Percentiles rank a stretch among this genome's conserved stretches.
Conservation (phyloP, 2,888 invertebrate species). For the Lissocephala sabroskyi region DNA sequence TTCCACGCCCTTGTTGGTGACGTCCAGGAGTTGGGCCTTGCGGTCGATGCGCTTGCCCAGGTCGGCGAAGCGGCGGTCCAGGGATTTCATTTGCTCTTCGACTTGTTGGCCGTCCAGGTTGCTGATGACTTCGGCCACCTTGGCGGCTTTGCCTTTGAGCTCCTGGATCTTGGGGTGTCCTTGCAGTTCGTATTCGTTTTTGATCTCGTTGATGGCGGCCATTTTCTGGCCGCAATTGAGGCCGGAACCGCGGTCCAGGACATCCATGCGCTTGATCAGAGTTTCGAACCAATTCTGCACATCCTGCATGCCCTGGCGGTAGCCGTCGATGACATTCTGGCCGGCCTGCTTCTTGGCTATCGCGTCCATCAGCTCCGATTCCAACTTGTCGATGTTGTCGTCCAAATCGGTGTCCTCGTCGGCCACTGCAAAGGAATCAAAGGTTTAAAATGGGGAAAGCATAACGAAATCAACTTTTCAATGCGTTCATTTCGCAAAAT, state of each 20-base stretch:
- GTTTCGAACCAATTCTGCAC: conserved; percentile 88
- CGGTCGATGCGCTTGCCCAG: conserved; percentile 87
- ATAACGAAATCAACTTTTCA: neutral
- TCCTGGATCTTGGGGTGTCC: conserved; percentile 82
- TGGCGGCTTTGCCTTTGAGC: conserved; percentile 79
- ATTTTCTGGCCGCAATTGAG: conserved; percentile 86
- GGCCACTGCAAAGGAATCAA: conserved; percentile 60
- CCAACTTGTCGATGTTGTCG: conserved; percentile 81
- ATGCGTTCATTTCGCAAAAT: neutral
- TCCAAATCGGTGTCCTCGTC: conserved; percentile 81
- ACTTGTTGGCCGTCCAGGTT: conserved; percentile 92
- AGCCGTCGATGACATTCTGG: conserved; percentile 84
- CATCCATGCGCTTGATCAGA: conserved; percentile 85
- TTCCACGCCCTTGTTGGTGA: conserved; percentile 87
- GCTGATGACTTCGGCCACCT: conserved; percentile 86
- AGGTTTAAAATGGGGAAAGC: no score
- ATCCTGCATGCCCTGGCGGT: conserved; percentile 82
- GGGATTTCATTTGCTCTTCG: conserved; percentile 89
- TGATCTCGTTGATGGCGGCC: conserved; percentile 81
- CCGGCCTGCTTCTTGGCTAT: conserved; percentile 84
- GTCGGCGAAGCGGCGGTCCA: conserved; percentile 88
- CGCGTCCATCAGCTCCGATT: conserved; percentile 80
- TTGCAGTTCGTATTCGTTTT: conserved; percentile 81
- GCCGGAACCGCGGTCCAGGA: conserved; percentile 88
- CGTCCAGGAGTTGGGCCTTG: conserved; percentile 87